phyloP scores from a whole-genome alignment of 2,113 vertebrate genomes.

The Lathamus discolor region DNA sequence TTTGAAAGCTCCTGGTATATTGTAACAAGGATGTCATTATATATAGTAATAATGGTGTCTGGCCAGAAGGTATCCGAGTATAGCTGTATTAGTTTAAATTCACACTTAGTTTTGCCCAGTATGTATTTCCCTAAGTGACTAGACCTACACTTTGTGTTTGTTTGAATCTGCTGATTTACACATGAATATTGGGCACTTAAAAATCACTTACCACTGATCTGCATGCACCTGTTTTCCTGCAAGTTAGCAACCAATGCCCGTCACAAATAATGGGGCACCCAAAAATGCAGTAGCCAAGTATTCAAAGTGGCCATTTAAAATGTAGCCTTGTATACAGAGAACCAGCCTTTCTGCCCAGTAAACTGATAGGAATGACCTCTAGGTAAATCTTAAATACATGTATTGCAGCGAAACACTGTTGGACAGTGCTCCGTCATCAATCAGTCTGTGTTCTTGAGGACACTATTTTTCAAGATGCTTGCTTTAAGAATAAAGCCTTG shows the following conservation, averaged over 20 bases:
- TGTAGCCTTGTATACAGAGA: not conserved
- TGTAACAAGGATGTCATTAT: not conserved
- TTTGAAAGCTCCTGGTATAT: slow-evolving; percentile 1
- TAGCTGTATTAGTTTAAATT: not conserved
- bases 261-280: not conserved
- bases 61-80: not conserved
- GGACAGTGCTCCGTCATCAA: slow-evolving; percentile 46
- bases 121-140: not conserved
- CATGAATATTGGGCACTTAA: not conserved
- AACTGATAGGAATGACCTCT: slow-evolving; percentile 11
- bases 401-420: slow-evolving; percentile 36
- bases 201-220: not conserved
- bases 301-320: not conserved
- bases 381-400: slow-evolving; percentile 34
- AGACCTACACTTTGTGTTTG: not conserved
- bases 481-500: slow-evolving; percentile 48
- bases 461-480: slow-evolving; percentile 38
- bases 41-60: not conserved
- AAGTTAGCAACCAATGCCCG: not conserved
- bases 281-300: not conserved
- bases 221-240: not conserved
- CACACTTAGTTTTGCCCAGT: not conserved
- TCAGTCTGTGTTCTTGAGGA: slow-evolving; percentile 57
- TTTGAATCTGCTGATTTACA: slow-evolving; percentile 16
- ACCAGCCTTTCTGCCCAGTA: not conserved